Percentiles rank a stretch among this genome's conserved stretches.
These are phyloP conservation scores for Eurystomus glaucurus DNA, from an alignment of 2,797 vertebrate genomes.

Conservation along the genomic window DNA sequence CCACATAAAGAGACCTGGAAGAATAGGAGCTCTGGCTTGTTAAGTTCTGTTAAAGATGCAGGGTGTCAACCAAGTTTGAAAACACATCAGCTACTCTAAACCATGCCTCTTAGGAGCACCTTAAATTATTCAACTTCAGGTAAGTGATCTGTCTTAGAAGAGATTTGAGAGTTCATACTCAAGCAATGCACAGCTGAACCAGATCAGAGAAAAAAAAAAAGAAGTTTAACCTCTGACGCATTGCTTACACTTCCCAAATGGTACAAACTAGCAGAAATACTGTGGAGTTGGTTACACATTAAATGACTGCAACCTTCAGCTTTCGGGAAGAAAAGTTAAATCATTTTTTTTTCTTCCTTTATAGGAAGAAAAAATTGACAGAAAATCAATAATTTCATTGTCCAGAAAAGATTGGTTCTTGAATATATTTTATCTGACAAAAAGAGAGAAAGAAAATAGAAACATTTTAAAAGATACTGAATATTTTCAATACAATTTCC, in stretches of 20 bases:
- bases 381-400: neutral
- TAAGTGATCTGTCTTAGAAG: neutral
- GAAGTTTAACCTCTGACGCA: accelerated
- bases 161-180: neutral
- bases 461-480: neutral
- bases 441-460: neutral
- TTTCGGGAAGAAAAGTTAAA: neutral
- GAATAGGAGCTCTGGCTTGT: neutral
- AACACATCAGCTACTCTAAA: neutral
- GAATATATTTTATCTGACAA: neutral
- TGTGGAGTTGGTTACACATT: neutral
- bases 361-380: neutral
- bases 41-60: neutral
- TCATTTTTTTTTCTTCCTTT: neutral
- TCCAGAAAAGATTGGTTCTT: neutral
- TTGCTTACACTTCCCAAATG: neutral
- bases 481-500: neutral
- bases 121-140: neutral
- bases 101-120: neutral
- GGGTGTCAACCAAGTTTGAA: neutral
- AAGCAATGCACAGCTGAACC: neutral
- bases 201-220: neutral
- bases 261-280: neutral
- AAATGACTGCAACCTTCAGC: neutral
- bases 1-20: neutral